These are phyloP conservation scores for Eulemur rufifrons DNA, from an alignment of 2,113 vertebrate genomes.

Conservation along the genomic window DNA sequence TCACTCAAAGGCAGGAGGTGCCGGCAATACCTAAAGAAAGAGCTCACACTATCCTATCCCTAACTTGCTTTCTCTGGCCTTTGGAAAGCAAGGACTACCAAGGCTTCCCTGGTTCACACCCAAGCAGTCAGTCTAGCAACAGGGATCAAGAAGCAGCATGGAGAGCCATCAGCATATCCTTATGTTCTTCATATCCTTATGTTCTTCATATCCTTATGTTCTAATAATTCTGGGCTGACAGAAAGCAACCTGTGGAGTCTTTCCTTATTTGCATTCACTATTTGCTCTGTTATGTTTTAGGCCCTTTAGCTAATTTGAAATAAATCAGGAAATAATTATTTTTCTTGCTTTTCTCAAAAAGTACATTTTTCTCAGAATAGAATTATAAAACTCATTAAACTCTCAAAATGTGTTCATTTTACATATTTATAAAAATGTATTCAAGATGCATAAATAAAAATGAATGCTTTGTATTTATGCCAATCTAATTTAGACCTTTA, in stretches of 20 bases:
- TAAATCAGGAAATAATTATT: conserved; percentile 69
- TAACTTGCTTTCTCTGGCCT: neutral
- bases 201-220: neutral
- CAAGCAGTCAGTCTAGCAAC: neutral
- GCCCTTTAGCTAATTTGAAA: conserved; percentile 56
- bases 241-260: conserved; percentile 9
- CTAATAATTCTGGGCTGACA: conserved; percentile 36
- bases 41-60: fast-evolving
- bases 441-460: conserved; percentile 63
- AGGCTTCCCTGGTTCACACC: neutral
- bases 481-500: conserved; percentile 49
- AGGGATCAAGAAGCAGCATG: neutral
- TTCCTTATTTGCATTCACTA: conserved; percentile 62
- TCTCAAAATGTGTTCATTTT: conserved; percentile 56
- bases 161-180: neutral
- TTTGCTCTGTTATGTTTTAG: conserved; percentile 62
- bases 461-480: neutral
- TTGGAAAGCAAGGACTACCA: neutral
- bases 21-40: neutral
- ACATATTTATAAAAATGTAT: conserved; percentile 53
- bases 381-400: conserved; percentile 64
- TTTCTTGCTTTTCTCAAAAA: conserved; percentile 47
- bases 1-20: neutral
- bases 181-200: too few relatives aligned
- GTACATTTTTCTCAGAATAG: conserved; percentile 44